phyloP scores from a whole-genome alignment of 2,888 invertebrate genomes.

The Erpobdella octoculata region DNA sequence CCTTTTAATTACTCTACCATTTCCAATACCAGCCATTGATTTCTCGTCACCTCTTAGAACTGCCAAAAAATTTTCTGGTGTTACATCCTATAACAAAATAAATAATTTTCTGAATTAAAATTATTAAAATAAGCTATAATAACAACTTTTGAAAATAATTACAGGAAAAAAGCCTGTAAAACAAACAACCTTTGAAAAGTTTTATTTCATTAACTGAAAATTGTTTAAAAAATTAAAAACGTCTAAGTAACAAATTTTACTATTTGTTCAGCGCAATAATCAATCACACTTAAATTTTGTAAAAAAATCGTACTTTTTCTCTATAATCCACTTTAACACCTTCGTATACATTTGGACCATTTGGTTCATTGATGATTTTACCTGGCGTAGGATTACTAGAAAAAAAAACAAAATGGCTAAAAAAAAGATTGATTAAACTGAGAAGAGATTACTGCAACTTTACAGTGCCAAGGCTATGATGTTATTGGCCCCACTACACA shows the following conservation, averaged over 20 bases:
- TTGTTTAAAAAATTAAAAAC: too few relatives aligned
- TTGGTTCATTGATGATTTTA: slow-evolving; percentile 58
- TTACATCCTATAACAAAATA: slow-evolving; percentile 55
- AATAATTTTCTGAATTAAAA: slow-evolving; percentile 8
- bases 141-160: neutral
- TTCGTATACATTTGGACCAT: slow-evolving; percentile 58
- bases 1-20: slow-evolving; percentile 54
- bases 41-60: slow-evolving; percentile 56
- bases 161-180: neutral
- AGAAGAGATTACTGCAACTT: too few relatives aligned
- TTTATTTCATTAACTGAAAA: too few relatives aligned
- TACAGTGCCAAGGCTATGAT: too few relatives aligned
- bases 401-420: slow-evolving; percentile 14
- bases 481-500: too few relatives aligned
- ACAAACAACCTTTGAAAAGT: too few relatives aligned
- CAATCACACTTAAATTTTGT: neutral
- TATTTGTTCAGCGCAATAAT: too few relatives aligned
- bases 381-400: slow-evolving; percentile 58
- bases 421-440: neutral
- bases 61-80: slow-evolving; percentile 57
- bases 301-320: slow-evolving; percentile 51
- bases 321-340: slow-evolving; percentile 59
- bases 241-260: too few relatives aligned
- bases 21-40: slow-evolving; percentile 54
- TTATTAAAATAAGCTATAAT: neutral